phyloP scores from a whole-genome alignment of 2,113 vertebrate species.

The Sturnus vulgaris region DNA sequence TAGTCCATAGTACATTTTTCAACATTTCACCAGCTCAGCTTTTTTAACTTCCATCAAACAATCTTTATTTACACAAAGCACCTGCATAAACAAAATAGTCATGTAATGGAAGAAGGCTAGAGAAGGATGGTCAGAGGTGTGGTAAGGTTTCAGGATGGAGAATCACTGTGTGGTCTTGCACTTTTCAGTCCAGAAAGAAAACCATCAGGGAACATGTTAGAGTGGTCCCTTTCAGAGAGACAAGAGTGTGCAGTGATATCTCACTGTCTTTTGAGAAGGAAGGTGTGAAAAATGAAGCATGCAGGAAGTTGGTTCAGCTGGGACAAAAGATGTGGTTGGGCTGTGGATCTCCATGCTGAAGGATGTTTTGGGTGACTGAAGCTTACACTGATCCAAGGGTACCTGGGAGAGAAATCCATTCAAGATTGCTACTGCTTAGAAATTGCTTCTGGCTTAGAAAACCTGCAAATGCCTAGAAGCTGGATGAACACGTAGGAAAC shows the following conservation, averaged over 20 bases:
- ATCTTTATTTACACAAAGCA: not conserved
- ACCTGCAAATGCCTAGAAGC: not conserved
- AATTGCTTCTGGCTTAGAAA: not conserved
- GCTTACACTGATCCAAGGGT: not conserved
- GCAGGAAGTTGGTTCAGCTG: not conserved
- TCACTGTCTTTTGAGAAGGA: not conserved
- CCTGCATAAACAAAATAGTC: not conserved
- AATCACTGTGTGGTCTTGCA: not conserved
- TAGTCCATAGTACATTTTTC: not conserved
- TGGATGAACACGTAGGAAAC: not conserved
- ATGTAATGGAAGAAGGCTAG: not conserved
- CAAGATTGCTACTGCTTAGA: not conserved
- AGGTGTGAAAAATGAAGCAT: not conserved
- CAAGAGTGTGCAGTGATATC: not conserved
- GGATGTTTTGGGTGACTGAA: not conserved
- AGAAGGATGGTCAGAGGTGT: not conserved
- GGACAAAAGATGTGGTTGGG: accelerated
- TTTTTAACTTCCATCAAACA: not conserved
- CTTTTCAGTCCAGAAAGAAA: not conserved
- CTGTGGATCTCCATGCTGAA: not conserved
- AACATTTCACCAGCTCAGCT: not conserved
- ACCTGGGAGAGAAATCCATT: not conserved
- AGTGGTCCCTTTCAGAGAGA: not conserved
- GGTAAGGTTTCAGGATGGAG: not conserved
- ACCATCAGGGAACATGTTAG: not conserved